Percentiles rank a stretch among this genome's conserved stretches.
These are phyloP conservation scores for Cromileptes altivelis DNA, from an alignment of 2,113 vertebrate species.

Conservation along the genomic window DNA sequence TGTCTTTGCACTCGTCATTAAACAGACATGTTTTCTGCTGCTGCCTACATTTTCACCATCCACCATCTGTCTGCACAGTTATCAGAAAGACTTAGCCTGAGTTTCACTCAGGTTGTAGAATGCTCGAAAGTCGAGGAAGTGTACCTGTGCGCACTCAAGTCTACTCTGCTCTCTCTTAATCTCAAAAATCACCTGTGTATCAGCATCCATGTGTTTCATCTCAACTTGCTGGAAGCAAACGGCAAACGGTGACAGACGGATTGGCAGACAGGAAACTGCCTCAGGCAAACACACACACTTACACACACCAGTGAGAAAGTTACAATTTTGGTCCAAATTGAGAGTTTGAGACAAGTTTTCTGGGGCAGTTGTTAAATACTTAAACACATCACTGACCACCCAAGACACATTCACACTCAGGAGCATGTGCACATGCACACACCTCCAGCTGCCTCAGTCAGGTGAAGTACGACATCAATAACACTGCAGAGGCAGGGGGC, in stretches of 20 bases:
- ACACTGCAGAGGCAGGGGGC: conserved; percentile 47
- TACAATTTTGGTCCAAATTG: conserved; percentile 27
- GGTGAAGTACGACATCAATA: conserved; percentile 60
- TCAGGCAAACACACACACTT: conserved; percentile 14
- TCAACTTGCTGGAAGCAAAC: conserved; percentile 19
- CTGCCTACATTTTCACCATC: conserved; percentile 23
- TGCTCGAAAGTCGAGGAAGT: conserved; percentile 8
- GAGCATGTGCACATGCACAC: not conserved
- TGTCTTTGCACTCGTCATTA: conserved; percentile 44
- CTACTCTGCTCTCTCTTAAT: conserved; percentile 23
- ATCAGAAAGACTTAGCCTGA: conserved; percentile 26
- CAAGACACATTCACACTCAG: not conserved
- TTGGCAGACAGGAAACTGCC: conserved; percentile 38
- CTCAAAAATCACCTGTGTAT: conserved; percentile 18
- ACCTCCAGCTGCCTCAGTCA: conserved; percentile 17
- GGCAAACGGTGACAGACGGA: conserved; percentile 49
- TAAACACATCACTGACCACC: conserved; percentile 55
- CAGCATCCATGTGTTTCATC: conserved; percentile 25
- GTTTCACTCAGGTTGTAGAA: conserved; percentile 24
- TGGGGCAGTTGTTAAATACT: conserved; percentile 59
- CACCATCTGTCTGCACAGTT: conserved; percentile 43
- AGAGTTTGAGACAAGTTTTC: conserved; percentile 60
- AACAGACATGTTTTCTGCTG: conserved; percentile 40
- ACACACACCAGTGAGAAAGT: conserved; percentile 17
- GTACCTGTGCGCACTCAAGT: conserved; percentile 3